phyloP scores from a whole-genome alignment of 2,113 vertebrate species.

The Tupaia chinensis region DNA sequence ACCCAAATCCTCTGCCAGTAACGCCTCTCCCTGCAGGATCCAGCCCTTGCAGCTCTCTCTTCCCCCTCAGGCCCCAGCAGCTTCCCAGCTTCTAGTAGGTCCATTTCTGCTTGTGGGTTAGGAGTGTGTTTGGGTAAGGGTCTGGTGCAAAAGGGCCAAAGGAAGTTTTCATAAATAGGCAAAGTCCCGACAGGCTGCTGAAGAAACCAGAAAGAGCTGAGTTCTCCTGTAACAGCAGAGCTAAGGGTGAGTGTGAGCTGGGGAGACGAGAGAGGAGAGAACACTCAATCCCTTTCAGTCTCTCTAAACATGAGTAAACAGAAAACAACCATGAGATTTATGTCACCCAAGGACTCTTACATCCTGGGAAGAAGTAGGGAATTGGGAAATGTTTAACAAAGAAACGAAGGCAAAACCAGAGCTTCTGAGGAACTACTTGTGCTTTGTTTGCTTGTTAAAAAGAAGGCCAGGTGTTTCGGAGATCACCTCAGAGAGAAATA shows the following conservation, averaged over 20 bases:
- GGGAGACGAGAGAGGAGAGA: background rate
- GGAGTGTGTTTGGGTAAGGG: background rate
- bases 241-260: accelerated
- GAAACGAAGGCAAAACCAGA: background rate
- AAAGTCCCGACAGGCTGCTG: background rate
- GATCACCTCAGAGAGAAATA: background rate
- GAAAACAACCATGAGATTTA: background rate
- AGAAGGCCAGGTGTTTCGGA: background rate
- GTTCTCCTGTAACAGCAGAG: background rate
- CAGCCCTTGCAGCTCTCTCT: too few relatives aligned
- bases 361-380: background rate
- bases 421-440: background rate
- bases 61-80: background rate
- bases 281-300: too few relatives aligned
- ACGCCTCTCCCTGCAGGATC: accelerated
- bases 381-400: background rate
- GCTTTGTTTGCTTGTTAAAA: background rate
- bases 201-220: background rate
- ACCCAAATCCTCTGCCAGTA: accelerated
- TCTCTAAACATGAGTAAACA: background rate
- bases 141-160: background rate
- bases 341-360: background rate
- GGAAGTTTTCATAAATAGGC: background rate
- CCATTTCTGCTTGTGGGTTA: accelerated
- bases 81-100: background rate